phyloP scores from a whole-genome alignment of 2,113 vertebrate genomes.

The Trichechus manatus region DNA sequence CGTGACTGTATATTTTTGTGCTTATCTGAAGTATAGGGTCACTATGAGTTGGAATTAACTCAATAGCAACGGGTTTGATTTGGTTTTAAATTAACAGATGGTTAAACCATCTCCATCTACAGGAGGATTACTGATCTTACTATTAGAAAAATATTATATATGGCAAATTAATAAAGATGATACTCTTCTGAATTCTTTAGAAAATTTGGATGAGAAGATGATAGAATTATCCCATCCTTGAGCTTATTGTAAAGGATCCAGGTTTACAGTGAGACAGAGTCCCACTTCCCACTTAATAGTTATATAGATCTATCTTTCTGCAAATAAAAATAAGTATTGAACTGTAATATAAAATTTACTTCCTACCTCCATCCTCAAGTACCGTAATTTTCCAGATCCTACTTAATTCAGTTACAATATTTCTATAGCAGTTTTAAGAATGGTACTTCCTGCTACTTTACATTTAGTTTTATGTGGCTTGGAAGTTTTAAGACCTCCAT shows the following conservation, averaged over 20 bases:
- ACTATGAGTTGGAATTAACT: no score
- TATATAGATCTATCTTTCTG: background rate
- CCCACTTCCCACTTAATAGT: background rate
- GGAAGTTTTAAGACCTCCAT: background rate
- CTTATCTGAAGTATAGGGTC: background rate
- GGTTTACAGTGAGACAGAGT: background rate
- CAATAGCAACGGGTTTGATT: no score
- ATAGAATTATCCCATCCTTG: background rate
- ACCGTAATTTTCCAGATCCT: background rate
- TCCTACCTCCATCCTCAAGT: background rate
- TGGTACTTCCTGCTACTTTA: background rate
- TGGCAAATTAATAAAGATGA: background rate
- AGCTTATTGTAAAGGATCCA: background rate
- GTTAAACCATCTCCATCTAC: background rate
- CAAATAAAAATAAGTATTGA: background rate
- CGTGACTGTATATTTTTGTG: background rate
- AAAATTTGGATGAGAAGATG: background rate
- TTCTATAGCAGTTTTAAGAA: conserved; percentile 2
- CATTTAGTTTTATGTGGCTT: background rate
- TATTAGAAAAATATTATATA: background rate
- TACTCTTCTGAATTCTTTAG: background rate
- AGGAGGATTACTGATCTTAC: background rate
- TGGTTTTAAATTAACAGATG: background rate
- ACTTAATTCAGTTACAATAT: background rate
- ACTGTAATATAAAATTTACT: background rate